Conservation (phyloP, 2,888 invertebrate species). For the Pammene aurita region DNA sequence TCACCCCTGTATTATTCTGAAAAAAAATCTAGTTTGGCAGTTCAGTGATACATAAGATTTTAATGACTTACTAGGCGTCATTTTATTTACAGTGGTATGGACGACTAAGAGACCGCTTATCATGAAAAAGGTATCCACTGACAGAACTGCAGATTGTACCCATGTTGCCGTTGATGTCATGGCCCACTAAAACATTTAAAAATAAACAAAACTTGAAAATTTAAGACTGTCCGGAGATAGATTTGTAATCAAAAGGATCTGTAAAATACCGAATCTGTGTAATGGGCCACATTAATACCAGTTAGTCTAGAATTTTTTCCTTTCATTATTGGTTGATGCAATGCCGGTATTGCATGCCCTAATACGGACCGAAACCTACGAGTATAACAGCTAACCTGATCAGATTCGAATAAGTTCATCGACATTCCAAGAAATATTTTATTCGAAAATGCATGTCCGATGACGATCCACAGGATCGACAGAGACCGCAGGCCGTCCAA, state of each 20-base stretch:
- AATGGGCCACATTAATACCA: no score
- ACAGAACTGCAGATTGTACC: constrained; percentile 39
- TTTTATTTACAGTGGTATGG: constrained; percentile 42
- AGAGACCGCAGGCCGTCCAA: constrained; percentile 57
- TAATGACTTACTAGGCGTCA: constrained; percentile 40
- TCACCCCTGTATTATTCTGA: no score
- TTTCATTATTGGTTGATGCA: no score
- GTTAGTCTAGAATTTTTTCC: no score
- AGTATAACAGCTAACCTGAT: constrained; percentile 6
- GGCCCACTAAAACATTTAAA: constrained; percentile 42
- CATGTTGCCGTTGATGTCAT: constrained; percentile 23
- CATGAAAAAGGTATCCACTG: constrained; percentile 45
- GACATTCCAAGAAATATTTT: neutral
- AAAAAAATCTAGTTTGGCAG: no score
- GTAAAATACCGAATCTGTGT: no score
- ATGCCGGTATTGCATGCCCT: no score
- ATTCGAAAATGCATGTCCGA: constrained; percentile 39
- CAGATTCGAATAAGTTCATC: constrained; percentile 14
- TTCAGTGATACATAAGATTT: no score
- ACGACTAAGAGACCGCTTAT: constrained; percentile 44
- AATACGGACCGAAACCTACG: no score
- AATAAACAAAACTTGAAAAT: neutral
- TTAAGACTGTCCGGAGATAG: no score
- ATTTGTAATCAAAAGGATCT: no score
- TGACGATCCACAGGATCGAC: constrained; percentile 58